Conservation (phyloP, 2,113 vertebrate genomes). For the Lampris incognitus region DNA sequence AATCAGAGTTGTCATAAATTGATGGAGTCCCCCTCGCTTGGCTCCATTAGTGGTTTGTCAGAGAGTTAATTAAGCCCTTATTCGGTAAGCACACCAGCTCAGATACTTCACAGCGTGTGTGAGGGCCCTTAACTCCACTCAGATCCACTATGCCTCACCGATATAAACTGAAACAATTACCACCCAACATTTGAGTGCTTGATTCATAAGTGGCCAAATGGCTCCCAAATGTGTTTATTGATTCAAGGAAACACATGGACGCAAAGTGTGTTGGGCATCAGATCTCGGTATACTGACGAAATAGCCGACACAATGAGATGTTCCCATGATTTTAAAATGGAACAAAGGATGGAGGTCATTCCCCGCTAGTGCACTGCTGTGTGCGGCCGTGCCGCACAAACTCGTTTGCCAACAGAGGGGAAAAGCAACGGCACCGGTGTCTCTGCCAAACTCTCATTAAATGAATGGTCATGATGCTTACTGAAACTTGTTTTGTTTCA, state of each 20-base stretch:
- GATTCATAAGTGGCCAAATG: slow-evolving; percentile 30
- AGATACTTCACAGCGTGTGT: slow-evolving; percentile 29
- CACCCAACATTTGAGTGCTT: slow-evolving; percentile 21
- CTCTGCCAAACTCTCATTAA: slow-evolving; percentile 51
- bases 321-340: slow-evolving; percentile 21
- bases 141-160: slow-evolving; percentile 7
- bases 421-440: slow-evolving; percentile 31
- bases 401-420: slow-evolving; percentile 17
- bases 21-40: slow-evolving; percentile 68
- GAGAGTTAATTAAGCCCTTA: slow-evolving; percentile 71
- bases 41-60: slow-evolving; percentile 71
- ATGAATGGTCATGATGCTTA: slow-evolving; percentile 45
- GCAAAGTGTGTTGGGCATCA: slow-evolving; percentile 16
- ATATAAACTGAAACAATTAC: slow-evolving; percentile 21
- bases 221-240: slow-evolving; percentile 23
- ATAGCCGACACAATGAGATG: slow-evolving; percentile 11
- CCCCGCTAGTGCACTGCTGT: slow-evolving; percentile 54
- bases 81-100: slow-evolving; percentile 52
- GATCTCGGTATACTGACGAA: slow-evolving; percentile 18
- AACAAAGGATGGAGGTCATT: slow-evolving; percentile 21
- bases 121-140: slow-evolving; percentile 41
- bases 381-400: slow-evolving; percentile 18
- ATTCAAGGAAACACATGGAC: slow-evolving; percentile 24
- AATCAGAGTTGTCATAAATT: slow-evolving; percentile 79
- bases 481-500: slow-evolving; percentile 47